Evolutionary conservation across 2,113 vertebrate genomes (phyloP), one percentile per base, ranked within the genome.

Genomic region (Rostratula benghalensis): DNA sequence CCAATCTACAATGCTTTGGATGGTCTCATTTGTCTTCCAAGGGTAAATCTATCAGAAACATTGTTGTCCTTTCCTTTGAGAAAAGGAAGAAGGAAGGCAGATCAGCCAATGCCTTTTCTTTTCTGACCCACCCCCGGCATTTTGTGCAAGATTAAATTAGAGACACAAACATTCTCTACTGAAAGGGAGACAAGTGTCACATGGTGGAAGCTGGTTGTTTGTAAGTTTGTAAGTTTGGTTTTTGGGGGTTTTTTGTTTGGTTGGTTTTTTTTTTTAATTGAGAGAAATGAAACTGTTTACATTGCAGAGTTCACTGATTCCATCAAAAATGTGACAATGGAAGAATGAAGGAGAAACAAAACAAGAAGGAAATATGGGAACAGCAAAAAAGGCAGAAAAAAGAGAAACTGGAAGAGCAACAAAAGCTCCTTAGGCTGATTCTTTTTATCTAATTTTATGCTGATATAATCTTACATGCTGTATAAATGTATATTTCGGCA

Each of bases 11-110:
- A 77, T 73, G 69, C 41, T 92, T 74, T 74, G 60, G 46, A 63
- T 67, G 35, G 41, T 87, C 71, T 93, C 93, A 89, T 94, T 73
- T 91, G 22, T 96, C 95, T 95, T 89, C 74, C 75, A 89, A 92
- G 43, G 21, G 25, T 90, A 90, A 93, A 91, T 71, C 64, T 73
- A 60, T 81, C 68, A 89, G 69, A 76, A 94, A 81, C 39, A 12
- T 7, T 56, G n/a, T 11, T 73, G 79, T 35, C 41, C 56, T 89
- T 45, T 91, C 57, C 71, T 94, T 6, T 41, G 21, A 88, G 30
- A 67, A 67, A 77, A 31, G 22, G 13, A 85, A 50, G 15, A 61
- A 65, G 51, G 59, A 75, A 80, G 8, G 11, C 84, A 91, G 60
- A 87, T 51, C 28, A 83, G 30, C 19, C 7, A 48, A n/a, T 16